Evolutionary conservation across 2,797 vertebrate species (phyloP).

Genomic region (Sebastes cheni): DNA sequence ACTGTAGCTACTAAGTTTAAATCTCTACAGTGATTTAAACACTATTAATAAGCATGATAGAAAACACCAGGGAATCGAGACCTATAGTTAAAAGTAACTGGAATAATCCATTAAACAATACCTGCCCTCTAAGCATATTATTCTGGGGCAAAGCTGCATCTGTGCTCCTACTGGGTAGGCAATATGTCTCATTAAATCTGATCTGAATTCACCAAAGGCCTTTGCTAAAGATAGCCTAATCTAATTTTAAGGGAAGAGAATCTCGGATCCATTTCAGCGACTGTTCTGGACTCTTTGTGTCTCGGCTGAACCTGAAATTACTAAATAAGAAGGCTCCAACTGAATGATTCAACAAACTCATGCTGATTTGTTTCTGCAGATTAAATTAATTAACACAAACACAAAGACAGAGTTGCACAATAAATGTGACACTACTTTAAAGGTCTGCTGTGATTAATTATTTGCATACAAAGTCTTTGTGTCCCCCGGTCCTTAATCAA

Average conservation of each 20-base stretch:
- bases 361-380: not conserved
- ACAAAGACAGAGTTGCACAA: conserved; percentile 10
- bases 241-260: conserved; percentile 28
- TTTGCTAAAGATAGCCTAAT: conserved; percentile 37
- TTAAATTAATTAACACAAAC: conserved; percentile 32
- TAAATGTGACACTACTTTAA: conserved; percentile 25
- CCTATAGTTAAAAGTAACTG: not conserved
- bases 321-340: conserved; percentile 6
- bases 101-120: conserved; percentile 15
- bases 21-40: not conserved
- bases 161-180: not conserved
- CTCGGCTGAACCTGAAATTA: not conserved
- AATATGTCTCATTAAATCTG: conserved; percentile 35
- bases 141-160: not conserved
- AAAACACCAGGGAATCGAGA: not conserved
- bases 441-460: conserved; percentile 46
- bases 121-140: not conserved
- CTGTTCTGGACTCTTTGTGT: not conserved
- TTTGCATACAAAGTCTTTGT: conserved; percentile 38
- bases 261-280: conserved; percentile 16
- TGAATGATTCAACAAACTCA: conserved; percentile 35
- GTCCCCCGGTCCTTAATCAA: not conserved
- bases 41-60: not conserved
- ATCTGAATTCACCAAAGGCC: conserved; percentile 36
- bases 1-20: not conserved